Evolutionary conservation across 1,140 invertebrate genomes (phyloP), one percentile per base, ranked within the genome.

Genomic region (Vanessa tameamea): DNA sequence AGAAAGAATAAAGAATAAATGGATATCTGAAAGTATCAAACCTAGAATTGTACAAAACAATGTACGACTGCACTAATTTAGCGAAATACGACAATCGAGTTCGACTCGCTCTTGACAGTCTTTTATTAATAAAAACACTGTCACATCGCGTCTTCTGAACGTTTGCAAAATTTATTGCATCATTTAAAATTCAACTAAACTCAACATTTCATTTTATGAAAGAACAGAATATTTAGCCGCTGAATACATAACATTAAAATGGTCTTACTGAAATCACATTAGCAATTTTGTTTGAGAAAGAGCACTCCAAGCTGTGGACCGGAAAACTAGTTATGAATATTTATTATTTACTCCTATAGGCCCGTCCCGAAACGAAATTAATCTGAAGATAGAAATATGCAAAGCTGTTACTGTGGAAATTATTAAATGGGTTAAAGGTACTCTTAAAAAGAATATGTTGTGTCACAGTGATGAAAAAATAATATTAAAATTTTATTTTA

Each of bases 321-420:
- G 79, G 69, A 75, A 73, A 77, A 81, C 74, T 71, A 73, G 75
- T 66, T 77, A 81, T 81, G 75, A 81, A 81, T 81, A 81, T 81
- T 81, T 73, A 81, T 81, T 78, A 76, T 77, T 75, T 76, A 75
- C 72, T 73, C 77, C 71, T 77, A 74, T 76, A 80, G 77, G 78
- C 76, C 69, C 37, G 68, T 57, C 48, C 66, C 69, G 70, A 72
- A 75, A 71, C 68, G 47, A 77, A 78, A 78, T 78, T 78, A 72
- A 59, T 71, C 59, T 43, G 51, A 53, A 31, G 71, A 69, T 61
- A 73, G 71, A 69, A 77, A 78, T 78, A 78, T 78, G 73, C 77
- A 78, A 75, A 78, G 67, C 73, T 75, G 69, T 53, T 61, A 31
- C 47, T 53, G 63, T 69, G 73, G 68, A 61, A 72, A 72, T 72